These are phyloP conservation scores for Solenopsis invicta DNA, from an alignment of 1,140 invertebrate species.

Conservation along the genomic window DNA sequence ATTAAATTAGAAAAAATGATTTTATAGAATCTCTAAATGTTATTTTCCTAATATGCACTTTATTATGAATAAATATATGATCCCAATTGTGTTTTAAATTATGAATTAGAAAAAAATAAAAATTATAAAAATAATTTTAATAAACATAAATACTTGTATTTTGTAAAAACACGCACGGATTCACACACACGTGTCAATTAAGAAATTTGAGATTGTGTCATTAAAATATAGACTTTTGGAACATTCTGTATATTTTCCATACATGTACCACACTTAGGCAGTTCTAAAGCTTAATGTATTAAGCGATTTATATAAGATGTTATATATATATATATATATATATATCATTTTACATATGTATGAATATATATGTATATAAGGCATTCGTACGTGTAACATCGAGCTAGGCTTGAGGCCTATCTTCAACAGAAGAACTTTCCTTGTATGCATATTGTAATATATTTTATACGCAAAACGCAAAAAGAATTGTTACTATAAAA, in stretches of 20 bases:
- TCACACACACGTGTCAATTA: too few species aligned
- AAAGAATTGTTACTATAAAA: conserved; percentile 74
- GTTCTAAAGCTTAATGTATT: conserved; percentile 46
- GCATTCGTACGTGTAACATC: conserved; percentile 58
- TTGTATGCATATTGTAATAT: conserved; percentile 79
- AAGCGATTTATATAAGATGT: conserved; percentile 47
- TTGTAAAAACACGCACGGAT: too few species aligned
- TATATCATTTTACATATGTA: not conserved
- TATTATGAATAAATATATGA: not conserved
- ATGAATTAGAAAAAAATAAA: not conserved
- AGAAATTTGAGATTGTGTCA: not conserved
- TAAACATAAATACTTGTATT: too few species aligned
- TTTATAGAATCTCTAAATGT: not conserved
- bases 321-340: not conserved
- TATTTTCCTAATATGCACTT: not conserved
- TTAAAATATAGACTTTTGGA: not conserved
- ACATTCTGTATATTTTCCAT: conserved; percentile 11
- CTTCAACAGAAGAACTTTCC: conserved; percentile 66
- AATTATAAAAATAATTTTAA: not conserved
- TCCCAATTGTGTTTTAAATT: not conserved
- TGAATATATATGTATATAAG: conserved; percentile 19
- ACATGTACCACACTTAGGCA: conserved; percentile 38
- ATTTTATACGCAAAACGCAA: conserved; percentile 76
- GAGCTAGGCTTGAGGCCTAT: conserved; percentile 76
- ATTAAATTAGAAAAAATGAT: not conserved